Percentiles rank a stretch among this genome's conserved stretches.
Evolutionary conservation across 2,888 invertebrate genomes (phyloP).

Genomic region (Timandra comae): DNA sequence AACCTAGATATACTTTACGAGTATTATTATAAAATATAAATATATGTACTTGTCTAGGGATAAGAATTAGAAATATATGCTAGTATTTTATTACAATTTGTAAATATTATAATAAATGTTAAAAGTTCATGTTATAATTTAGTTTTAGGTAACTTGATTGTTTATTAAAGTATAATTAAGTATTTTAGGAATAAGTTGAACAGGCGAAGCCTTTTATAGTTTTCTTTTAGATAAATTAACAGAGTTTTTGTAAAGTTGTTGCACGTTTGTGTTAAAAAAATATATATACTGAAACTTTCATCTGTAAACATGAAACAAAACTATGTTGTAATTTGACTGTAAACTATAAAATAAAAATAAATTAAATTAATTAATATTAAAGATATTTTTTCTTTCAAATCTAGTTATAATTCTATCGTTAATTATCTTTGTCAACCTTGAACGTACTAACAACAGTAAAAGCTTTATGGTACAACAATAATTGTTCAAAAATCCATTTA

Average conservation of each 20-base stretch:
- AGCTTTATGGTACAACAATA: too few species aligned
- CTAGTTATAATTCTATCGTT: too few species aligned
- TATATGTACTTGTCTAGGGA: conserved; percentile 1
- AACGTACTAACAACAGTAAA: too few species aligned
- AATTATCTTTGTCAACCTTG: too few species aligned
- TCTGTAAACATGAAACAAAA: conserved; percentile 47
- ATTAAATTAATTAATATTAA: conserved; percentile 5
- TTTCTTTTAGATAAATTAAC: conserved; percentile 15
- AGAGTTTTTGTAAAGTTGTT: conserved; percentile 40
- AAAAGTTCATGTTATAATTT: conserved; percentile 32
- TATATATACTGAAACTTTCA: conserved; percentile 33
- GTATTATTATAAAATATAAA: neutral
- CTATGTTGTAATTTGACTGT: conserved; percentile 52
- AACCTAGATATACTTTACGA: conserved; percentile 2
- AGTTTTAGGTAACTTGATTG: conserved; percentile 38
- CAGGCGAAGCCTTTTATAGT: conserved; percentile 41
- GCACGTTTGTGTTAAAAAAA: conserved; percentile 50
- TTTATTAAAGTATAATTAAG: conserved; percentile 36
- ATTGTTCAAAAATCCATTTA: too few species aligned
- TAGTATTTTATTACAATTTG: conserved; percentile 46
- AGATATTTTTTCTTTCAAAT: too few species aligned
- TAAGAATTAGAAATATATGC: conserved; percentile 12
- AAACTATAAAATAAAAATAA: conserved; percentile 44
- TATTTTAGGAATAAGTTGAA: too few species aligned
- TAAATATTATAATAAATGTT: conserved; percentile 37